Evolutionary conservation across 2,888 invertebrate species (phyloP).

Genomic region (Cryptus armator): DNA sequence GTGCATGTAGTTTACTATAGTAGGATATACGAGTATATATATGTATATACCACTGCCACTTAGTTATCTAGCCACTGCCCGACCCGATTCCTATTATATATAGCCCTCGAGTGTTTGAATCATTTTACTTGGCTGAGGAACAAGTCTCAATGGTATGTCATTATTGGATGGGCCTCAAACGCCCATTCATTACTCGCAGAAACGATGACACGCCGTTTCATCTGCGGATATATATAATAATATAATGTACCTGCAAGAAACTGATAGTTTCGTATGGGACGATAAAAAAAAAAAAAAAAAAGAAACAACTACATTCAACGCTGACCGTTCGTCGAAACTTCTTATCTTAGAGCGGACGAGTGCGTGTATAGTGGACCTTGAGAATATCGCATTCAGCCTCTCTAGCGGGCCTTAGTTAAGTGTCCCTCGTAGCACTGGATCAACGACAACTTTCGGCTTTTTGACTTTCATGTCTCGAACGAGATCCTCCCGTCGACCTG

Average conservation of each 20-base stretch:
- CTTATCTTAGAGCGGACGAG: neutral
- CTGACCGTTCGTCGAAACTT: neutral
- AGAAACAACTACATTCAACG: neutral
- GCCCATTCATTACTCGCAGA: neutral
- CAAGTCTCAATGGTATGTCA: neutral
- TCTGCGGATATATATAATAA: neutral
- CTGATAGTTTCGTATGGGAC: neutral
- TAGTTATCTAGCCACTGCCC: slow-evolving; percentile 11
- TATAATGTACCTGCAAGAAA: neutral
- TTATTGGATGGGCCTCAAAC: neutral
- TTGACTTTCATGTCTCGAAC: slow-evolving; percentile 81
- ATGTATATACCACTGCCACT: slow-evolving; percentile 4
- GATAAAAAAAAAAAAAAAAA: neutral
- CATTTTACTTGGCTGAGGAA: slow-evolving; percentile 5
- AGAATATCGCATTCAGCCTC: slow-evolving; percentile 19
- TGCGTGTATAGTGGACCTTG: slow-evolving; percentile 4
- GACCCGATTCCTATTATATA: slow-evolving; percentile 21
- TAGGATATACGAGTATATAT: slow-evolving; percentile 1
- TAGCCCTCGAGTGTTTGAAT: slow-evolving; percentile 17
- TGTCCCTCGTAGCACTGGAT: slow-evolving; percentile 82
- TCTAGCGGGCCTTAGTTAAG: slow-evolving; percentile 80
- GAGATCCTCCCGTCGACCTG: slow-evolving; percentile 26
- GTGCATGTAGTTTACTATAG: slow-evolving; percentile 57
- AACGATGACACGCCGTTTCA: neutral
- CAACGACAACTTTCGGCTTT: slow-evolving; percentile 83